Base-by-base conservation (phyloP, 2,113 vertebrate genomes). In the Dipodomys stephensi region DNA sequence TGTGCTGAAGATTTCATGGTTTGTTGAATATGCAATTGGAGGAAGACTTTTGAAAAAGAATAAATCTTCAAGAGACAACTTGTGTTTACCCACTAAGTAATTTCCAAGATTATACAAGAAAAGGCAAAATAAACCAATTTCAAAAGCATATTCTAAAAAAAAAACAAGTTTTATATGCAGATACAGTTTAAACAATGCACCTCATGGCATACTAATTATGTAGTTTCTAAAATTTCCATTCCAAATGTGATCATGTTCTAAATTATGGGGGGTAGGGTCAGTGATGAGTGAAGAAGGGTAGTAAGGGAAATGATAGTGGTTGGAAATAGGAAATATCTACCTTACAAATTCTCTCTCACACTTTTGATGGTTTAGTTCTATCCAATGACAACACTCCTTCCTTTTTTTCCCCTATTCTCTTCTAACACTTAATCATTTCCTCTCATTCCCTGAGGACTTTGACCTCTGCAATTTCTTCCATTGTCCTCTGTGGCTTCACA, bases 61-160 rank as follows among this genome's bases (percentile, higher is more conserved):
- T 71, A 60, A 57, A 80, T 69, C 25, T 74, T 71, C 49, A 46
- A 74, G 46, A 94, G 64, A 44, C 27, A 67, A 35, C 7, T 30
- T 28, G 5, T 67, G 53, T 67, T 92, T 73, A 88, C 30, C 46
- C 76, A 72, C 3, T 67, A 78, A 57, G 19, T 4, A 22, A 67
- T 81, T 67, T 53, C 73, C 13, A 65, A 69, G 46, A 44, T 64
- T 25, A 68, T 72, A 74, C 74, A 64, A 87, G 62, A 32, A 95
- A 65, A 84, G 25, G 12, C 28, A 92, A 93, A 94, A 87, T 13
- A 74, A 95, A 87, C 4, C 28, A 65, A 76, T 76, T 90, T 76
- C 67, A 69, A 83, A 95, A 86, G 35, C 32, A 3, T 68, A 25
- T 69, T 64, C 71, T 88, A 32, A 71, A 69, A 71, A 44, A 69